Percentiles rank a stretch among this genome's conserved stretches.
These are phyloP conservation scores for Jordanella pulchra DNA, from an alignment of 2,797 vertebrate species.

Conservation along the genomic window DNA sequence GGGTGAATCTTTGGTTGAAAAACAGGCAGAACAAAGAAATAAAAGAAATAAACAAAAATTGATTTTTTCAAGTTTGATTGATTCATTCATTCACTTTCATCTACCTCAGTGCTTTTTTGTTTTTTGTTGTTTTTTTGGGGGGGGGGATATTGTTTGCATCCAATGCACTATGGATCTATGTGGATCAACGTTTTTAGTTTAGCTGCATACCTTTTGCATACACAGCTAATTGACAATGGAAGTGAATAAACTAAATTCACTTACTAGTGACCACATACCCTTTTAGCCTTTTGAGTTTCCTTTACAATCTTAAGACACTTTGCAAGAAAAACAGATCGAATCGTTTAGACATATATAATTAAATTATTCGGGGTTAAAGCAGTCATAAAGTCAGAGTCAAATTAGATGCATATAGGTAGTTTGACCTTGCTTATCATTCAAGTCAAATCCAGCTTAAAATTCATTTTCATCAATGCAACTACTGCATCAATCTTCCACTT, in stretches of 20 bases:
- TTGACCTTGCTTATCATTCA: background rate
- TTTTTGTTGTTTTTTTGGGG: too few species aligned
- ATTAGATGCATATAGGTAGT: background rate
- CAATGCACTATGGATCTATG: too few species aligned
- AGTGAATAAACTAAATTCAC: too few species aligned
- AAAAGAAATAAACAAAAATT: constrained; percentile 7
- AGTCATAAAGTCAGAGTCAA: background rate
- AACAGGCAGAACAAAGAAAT: constrained; percentile 1
- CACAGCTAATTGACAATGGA: too few species aligned
- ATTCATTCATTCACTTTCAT: too few species aligned
- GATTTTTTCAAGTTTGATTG: too few species aligned
- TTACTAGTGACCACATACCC: background rate
- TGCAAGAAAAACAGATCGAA: background rate
- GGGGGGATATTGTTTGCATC: too few species aligned
- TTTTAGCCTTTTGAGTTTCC: background rate
- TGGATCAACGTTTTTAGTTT: too few species aligned
- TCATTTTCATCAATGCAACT: too few species aligned
- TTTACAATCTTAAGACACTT: background rate
- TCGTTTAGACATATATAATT: background rate
- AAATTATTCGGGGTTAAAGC: background rate
- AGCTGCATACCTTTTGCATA: too few species aligned
- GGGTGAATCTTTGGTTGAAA: constrained; percentile 22
- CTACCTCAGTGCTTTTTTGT: too few species aligned
- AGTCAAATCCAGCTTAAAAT: background rate
- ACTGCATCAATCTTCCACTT: too few species aligned